Conservation (phyloP, 1,140 invertebrate genomes). For the Eurosta solidaginis region DNA sequence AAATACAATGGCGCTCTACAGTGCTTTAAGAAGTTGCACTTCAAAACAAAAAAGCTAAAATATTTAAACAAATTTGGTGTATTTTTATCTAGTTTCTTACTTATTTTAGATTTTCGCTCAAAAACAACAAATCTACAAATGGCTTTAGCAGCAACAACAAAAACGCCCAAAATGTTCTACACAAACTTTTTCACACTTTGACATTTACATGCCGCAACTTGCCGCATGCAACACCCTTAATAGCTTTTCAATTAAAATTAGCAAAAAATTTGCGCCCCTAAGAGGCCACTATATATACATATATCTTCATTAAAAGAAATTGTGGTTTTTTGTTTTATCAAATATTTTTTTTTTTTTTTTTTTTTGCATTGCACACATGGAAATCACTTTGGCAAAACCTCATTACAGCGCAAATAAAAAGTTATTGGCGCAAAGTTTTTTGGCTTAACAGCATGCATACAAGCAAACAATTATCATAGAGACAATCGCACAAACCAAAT, state of each 20-base stretch:
- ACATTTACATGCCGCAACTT: conserved; percentile 22
- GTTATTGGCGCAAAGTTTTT: conserved; percentile 26
- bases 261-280: conserved; percentile 16
- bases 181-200: conserved; percentile 16
- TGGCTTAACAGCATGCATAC: not conserved
- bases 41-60: too few species aligned
- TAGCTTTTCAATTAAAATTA: conserved; percentile 27
- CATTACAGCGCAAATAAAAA: conserved; percentile 32
- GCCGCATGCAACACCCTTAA: conserved; percentile 26
- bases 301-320: conserved; percentile 7
- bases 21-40: too few species aligned
- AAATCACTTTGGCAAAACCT: conserved; percentile 28
- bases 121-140: too few species aligned
- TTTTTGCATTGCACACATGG: conserved; percentile 8
- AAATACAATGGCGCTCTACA: too few species aligned
- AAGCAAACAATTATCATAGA: not conserved
- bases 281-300: conserved; percentile 15
- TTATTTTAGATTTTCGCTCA: too few species aligned
- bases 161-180: not conserved
- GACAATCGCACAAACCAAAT: conserved; percentile 23
- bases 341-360: too few species aligned
- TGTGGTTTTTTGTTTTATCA: not conserved
- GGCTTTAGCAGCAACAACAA: not conserved
- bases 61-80: too few species aligned
- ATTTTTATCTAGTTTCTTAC: too few species aligned